phyloP scores from a whole-genome alignment of 1,140 invertebrate genomes.

The Aphidius ervi region DNA sequence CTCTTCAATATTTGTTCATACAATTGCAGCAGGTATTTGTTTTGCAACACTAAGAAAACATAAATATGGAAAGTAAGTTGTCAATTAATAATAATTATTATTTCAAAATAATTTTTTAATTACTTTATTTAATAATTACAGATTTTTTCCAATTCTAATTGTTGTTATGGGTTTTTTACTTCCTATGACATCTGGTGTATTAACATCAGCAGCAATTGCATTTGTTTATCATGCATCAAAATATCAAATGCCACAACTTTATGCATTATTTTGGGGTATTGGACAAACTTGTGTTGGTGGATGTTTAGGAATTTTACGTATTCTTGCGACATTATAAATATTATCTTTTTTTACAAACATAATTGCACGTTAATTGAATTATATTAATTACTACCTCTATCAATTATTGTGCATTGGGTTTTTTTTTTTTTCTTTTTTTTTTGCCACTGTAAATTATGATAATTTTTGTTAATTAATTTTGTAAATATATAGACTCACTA shows the following conservation, averaged over 20 bases:
- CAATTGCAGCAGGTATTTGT: conserved; percentile 83
- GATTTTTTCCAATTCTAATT: conserved; percentile 83
- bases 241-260: conserved; percentile 82
- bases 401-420: not conserved
- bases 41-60: conserved; percentile 88
- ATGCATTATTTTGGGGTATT: conserved; percentile 89
- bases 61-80: conserved; percentile 76
- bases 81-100: not conserved
- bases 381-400: conserved; percentile 4
- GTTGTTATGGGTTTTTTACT: conserved; percentile 82
- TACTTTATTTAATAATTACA: conserved; percentile 26
- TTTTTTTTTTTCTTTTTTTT: no score
- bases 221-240: conserved; percentile 87
- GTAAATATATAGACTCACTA: not conserved
- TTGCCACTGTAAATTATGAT: not conserved
- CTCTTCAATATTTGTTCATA: conserved; percentile 88
- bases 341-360: not conserved
- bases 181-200: conserved; percentile 79
- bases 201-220: conserved; percentile 89
- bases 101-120: not conserved
- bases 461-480: not conserved
- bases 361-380: conserved; percentile 1
- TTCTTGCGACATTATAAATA: conserved; percentile 82
- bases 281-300: conserved; percentile 86
- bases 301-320: conserved; percentile 86